phyloP scores from a whole-genome alignment of 2,113 vertebrate genomes.

The Carlito syrichta region DNA sequence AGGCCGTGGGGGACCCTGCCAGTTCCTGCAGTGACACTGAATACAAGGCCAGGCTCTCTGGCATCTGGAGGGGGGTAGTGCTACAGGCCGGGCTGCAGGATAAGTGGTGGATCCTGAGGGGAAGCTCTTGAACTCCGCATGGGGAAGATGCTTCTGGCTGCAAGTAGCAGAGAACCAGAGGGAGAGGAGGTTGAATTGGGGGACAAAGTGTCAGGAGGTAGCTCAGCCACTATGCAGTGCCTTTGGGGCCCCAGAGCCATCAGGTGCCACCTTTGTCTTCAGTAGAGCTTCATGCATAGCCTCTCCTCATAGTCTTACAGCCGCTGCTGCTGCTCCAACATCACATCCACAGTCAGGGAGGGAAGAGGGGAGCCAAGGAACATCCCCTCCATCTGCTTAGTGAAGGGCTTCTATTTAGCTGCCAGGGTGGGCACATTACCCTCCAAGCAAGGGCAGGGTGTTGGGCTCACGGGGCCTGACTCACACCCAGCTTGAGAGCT shows the following conservation, averaged over 20 bases:
- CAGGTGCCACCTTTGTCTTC: background rate
- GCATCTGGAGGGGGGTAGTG: background rate
- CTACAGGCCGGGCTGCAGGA: background rate
- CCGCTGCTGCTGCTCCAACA: background rate
- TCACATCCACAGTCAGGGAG: background rate
- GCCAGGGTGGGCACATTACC: background rate
- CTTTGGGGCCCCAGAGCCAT: background rate
- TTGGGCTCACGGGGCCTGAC: background rate
- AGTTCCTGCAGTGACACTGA: background rate
- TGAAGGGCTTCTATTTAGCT: background rate
- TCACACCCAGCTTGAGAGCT: background rate
- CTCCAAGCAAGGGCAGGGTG: background rate
- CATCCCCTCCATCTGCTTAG: background rate
- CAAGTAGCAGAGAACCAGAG: background rate
- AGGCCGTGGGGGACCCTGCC: background rate
- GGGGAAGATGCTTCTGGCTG: background rate
- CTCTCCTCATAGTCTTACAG: background rate
- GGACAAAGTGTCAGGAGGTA: rapidly evolving
- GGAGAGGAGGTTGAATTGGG: background rate
- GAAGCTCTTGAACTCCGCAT: background rate
- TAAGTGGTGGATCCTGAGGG: background rate
- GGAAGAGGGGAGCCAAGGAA: background rate
- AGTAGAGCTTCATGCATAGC: rapidly evolving
- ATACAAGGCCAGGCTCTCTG: background rate
- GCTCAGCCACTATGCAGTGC: background rate